phyloP scores from a whole-genome alignment of 2,797 vertebrate species.

The Microcaecilia unicolor region DNA sequence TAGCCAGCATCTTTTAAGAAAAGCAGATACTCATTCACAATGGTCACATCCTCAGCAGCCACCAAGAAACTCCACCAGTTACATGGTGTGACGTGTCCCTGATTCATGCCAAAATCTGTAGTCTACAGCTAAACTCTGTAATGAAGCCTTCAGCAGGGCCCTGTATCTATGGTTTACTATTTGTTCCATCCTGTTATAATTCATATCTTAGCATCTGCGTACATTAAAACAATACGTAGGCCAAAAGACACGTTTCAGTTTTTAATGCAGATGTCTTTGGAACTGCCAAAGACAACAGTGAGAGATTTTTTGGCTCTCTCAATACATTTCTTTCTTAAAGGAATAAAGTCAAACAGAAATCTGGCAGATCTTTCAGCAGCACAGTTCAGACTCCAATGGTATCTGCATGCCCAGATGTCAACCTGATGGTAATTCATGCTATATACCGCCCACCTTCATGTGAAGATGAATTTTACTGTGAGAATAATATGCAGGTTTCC shows the following conservation, averaged over 20 bases:
- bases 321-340: background rate
- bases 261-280: background rate
- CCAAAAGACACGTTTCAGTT: background rate
- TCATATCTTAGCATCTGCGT: background rate
- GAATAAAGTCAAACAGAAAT: background rate
- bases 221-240: background rate
- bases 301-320: background rate
- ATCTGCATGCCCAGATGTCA: background rate
- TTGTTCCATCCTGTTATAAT: background rate
- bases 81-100: too few species aligned
- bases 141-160: background rate
- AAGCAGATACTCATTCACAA: too few species aligned
- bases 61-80: too few species aligned
- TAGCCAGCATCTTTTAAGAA: too few species aligned
- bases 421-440: constrained; percentile 11
- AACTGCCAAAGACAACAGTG: constrained; percentile 7
- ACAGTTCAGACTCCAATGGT: background rate
- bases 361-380: background rate
- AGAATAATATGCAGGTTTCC: too few species aligned
- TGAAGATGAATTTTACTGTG: too few species aligned
- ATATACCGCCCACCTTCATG: background rate
- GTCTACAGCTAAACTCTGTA: too few species aligned
- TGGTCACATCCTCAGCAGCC: too few species aligned
- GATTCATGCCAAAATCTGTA: too few species aligned
- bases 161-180: too few species aligned